These are phyloP conservation scores for Pseudotriccus pelzelni DNA, from an alignment of 2,797 vertebrate genomes.

Conservation along the genomic window DNA sequence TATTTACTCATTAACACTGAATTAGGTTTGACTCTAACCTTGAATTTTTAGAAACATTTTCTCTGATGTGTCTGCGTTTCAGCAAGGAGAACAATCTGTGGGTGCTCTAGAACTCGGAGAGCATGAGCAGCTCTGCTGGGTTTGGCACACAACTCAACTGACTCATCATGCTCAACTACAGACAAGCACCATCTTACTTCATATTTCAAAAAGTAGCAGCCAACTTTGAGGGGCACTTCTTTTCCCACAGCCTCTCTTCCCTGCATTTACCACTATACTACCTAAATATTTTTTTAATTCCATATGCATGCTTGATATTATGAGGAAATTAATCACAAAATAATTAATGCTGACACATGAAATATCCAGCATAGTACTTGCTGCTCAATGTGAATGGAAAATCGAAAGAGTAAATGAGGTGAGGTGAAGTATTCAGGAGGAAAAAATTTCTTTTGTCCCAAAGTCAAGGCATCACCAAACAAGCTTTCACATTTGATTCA, in stretches of 20 bases:
- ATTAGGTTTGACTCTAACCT: neutral
- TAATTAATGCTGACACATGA: neutral
- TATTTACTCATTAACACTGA: neutral
- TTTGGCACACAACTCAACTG: neutral
- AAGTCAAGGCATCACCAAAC: neutral
- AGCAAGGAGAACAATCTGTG: neutral
- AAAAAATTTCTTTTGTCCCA: neutral
- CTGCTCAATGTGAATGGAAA: neutral
- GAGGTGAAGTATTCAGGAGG: neutral
- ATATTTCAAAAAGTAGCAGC: neutral
- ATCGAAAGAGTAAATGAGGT: neutral
- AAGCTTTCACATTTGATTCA: neutral
- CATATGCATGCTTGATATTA: fast-evolving
- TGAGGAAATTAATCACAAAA: neutral
- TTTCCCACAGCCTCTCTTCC: neutral
- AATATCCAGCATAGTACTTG: neutral
- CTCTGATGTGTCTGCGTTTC: neutral
- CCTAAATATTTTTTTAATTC: neutral
- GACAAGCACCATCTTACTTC: neutral
- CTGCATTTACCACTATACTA: neutral
- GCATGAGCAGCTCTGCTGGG: neutral
- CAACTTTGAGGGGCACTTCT: neutral
- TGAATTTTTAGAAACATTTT: neutral
- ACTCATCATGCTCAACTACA: neutral
- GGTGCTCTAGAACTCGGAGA: neutral